phyloP scores from a whole-genome alignment of 2,113 vertebrate genomes.

The Sterrhoptilus dennistouni region DNA sequence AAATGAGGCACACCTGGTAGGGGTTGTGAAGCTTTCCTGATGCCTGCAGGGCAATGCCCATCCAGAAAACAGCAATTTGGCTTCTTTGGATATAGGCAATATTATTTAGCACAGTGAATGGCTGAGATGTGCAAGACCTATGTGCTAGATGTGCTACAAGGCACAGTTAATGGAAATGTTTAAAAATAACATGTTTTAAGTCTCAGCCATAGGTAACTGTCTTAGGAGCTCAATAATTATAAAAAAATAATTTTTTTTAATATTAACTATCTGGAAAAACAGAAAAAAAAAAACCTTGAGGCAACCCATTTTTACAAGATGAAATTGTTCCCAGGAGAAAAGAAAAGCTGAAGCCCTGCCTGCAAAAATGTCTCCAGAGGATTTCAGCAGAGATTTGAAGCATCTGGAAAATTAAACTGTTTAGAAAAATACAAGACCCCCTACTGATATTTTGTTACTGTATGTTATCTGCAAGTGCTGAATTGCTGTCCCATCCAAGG shows the following conservation, averaged over 20 bases:
- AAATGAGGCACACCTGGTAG: background rate
- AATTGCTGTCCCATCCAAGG: background rate
- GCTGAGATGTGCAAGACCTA: background rate
- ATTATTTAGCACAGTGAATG: background rate
- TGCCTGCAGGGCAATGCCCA: background rate
- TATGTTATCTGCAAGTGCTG: background rate
- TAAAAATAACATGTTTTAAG: background rate
- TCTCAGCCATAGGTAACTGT: background rate
- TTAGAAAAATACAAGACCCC: background rate
- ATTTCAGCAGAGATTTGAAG: background rate
- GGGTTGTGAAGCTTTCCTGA: background rate
- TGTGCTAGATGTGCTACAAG: background rate
- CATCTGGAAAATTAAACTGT: background rate
- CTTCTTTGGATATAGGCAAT: fast-evolving
- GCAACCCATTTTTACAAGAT: background rate
- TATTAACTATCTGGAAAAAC: background rate
- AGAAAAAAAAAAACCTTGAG: background rate
- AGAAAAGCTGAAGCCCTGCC: background rate
- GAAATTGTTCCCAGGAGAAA: background rate
- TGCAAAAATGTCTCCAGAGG: background rate
- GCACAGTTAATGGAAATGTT: background rate
- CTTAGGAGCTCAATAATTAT: background rate
- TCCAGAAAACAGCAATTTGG: background rate
- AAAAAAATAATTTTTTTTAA: background rate
- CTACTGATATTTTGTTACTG: background rate